These are phyloP conservation scores for Scolopax mira DNA, from an alignment of 2,113 vertebrate genomes.

Conservation along the genomic window DNA sequence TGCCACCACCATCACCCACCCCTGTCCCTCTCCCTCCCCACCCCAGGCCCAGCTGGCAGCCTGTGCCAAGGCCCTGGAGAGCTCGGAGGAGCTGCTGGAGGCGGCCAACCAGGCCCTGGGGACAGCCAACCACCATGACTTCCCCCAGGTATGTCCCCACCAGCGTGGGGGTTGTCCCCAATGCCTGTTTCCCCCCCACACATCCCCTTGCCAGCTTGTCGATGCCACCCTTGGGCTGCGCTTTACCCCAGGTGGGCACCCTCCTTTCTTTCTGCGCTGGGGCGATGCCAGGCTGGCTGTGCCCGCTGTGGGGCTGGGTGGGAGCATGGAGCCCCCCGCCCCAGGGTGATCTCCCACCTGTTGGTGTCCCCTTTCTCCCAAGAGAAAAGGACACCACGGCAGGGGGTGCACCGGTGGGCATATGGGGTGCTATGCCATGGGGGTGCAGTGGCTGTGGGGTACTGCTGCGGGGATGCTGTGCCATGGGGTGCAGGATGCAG, in stretches of 20 bases:
- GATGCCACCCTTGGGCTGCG: background rate
- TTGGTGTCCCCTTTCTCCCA: background rate
- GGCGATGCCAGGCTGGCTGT: background rate
- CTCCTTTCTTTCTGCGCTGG: background rate
- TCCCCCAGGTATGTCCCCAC: conserved; percentile 79
- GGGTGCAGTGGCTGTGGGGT: background rate
- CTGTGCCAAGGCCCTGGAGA: conserved; percentile 92
- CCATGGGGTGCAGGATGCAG: too few relatives aligned
- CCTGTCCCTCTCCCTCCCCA: too few relatives aligned
- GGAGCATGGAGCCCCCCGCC: background rate
- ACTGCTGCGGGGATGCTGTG: background rate
- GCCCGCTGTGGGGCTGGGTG: background rate
- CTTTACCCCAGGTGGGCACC: background rate
- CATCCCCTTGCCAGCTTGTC: fast-evolving
- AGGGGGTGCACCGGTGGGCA: fast-evolving
- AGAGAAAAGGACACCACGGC: background rate
- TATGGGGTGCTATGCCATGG: background rate
- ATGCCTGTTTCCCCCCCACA: background rate
- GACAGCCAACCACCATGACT: conserved; percentile 78
- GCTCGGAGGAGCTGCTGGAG: conserved; percentile 93
- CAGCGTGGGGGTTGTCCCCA: fast-evolving
- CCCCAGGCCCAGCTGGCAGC: conserved; percentile 87
- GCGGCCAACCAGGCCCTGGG: conserved; percentile 91
- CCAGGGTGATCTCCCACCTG: fast-evolving
- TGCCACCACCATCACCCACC: too few relatives aligned